These are phyloP conservation scores for Pristiophorus japonicus DNA, from an alignment of 2,113 vertebrate genomes.

Conservation along the genomic window DNA sequence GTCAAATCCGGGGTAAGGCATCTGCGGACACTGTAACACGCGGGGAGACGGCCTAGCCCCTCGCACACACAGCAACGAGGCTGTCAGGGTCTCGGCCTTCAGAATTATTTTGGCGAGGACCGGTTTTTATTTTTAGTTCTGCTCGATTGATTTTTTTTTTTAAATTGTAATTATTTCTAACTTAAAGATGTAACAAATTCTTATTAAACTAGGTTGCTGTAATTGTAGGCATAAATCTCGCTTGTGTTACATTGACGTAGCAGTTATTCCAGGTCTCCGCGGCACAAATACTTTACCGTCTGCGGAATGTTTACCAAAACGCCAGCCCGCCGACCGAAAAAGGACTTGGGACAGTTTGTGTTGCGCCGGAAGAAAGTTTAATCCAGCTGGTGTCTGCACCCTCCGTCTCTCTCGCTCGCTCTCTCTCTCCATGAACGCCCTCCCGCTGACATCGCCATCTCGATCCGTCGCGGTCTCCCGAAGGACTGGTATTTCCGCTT, in stretches of 20 bases:
- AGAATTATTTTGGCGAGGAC: not conserved
- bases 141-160: not conserved
- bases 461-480: no score
- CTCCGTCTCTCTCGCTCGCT: not conserved
- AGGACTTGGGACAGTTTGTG: not conserved
- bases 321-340: no score
- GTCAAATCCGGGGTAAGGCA: no score
- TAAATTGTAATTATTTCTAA: not conserved
- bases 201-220: not conserved
- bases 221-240: not conserved
- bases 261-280: not conserved
- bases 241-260: not conserved
- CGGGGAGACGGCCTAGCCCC: not conserved
- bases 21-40: not conserved
- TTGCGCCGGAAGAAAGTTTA: not conserved
- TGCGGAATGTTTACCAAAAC: not conserved
- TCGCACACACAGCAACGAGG: not conserved
- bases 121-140: not conserved
- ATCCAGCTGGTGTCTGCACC: not conserved
- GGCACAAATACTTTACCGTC: not conserved
- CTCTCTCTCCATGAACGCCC: not conserved
- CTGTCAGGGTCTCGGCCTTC: not conserved
- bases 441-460: not conserved
- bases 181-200: slow-evolving; percentile 18
- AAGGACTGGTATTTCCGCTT: no score